Percentiles rank a stretch among this genome's conserved stretches.
phyloP scores from a whole-genome alignment of 2,888 invertebrate species.

The Microplitis deprimator region DNA sequence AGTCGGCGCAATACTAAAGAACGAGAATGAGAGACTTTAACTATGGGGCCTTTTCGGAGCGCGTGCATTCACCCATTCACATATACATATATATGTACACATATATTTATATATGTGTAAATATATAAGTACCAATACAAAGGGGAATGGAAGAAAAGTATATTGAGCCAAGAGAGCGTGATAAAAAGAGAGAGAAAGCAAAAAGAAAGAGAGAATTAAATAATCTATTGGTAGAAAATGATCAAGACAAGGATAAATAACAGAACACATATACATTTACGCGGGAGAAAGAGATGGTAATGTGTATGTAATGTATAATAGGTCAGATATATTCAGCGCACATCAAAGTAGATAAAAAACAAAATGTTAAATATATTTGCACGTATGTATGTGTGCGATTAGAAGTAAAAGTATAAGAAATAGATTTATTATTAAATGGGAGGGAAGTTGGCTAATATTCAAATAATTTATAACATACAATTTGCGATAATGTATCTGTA shows the following conservation, averaged over 20 bases:
- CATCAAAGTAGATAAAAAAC: neutral
- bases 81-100: conserved; percentile 36
- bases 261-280: neutral
- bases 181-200: conserved; percentile 38
- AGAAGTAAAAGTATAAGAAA: conserved; percentile 7
- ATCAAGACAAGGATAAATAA: conserved; percentile 8
- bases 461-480: neutral
- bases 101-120: conserved; percentile 1
- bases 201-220: neutral
- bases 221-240: conserved; percentile 4
- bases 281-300: neutral
- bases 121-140: neutral
- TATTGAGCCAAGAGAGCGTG: conserved; percentile 46
- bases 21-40: conserved; percentile 52
- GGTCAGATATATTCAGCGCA: neutral
- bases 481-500: neutral
- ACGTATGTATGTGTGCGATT: neutral
- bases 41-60: conserved; percentile 35
- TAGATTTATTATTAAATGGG: neutral
- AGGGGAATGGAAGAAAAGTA: conserved; percentile 19
- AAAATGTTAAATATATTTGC: neutral
- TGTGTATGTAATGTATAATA: neutral
- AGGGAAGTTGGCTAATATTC: neutral
- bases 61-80: conserved; percentile 40
- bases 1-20: conserved; percentile 57